These are phyloP conservation scores for Colletes gigas DNA, from an alignment of 1,140 invertebrate genomes.

Conservation along the genomic window DNA sequence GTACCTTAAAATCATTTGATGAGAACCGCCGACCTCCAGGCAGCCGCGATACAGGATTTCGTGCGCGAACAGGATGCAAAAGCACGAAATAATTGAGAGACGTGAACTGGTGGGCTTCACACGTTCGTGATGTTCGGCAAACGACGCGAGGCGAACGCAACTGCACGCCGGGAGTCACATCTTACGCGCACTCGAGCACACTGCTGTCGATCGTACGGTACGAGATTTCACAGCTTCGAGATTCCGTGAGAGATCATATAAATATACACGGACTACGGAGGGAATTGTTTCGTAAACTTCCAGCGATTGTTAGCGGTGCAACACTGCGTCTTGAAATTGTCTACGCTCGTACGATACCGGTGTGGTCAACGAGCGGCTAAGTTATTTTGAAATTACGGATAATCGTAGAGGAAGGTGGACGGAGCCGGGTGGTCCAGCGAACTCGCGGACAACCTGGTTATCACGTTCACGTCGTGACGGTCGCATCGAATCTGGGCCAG, in stretches of 20 bases:
- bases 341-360: not conserved
- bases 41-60: too few species aligned
- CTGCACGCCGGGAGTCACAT: conserved; percentile 55
- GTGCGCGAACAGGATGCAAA: not conserved
- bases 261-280: not conserved
- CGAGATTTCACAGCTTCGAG: conserved; percentile 14
- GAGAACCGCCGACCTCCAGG: not conserved
- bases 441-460: conserved; percentile 17
- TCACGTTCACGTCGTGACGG: conserved; percentile 47
- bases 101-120: not conserved
- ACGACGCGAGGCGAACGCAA: conserved; percentile 15
- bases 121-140: conserved; percentile 3
- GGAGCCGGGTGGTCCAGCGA: conserved; percentile 38
- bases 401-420: not conserved
- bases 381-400: not conserved
- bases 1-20: conserved; percentile 45
- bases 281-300: not conserved
- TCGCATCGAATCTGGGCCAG: conserved; percentile 76
- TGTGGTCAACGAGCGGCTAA: not conserved
- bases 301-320: not conserved
- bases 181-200: conserved; percentile 35
- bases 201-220: not conserved
- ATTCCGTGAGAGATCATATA: conserved; percentile 5
- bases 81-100: not conserved
- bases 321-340: not conserved